Conservation (phyloP, 2,113 vertebrate genomes). For the Dipodomys merriami region DNA sequence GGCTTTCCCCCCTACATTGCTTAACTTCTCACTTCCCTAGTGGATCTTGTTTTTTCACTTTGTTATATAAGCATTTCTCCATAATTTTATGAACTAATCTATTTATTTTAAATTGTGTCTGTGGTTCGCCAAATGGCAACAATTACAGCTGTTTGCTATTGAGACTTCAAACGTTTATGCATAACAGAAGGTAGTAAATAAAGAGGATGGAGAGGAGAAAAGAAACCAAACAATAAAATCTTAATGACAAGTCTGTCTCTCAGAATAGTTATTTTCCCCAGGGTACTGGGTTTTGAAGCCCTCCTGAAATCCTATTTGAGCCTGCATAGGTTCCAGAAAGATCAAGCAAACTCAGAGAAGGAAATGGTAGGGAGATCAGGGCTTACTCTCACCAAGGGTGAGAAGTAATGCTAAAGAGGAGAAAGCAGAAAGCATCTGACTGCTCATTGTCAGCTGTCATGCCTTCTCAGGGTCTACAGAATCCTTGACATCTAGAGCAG, state of each 20-base stretch:
- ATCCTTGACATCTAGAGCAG: too few relatives aligned
- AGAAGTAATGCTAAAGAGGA: background rate
- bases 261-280: background rate
- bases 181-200: slow-evolving; percentile 63
- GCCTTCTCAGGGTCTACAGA: background rate
- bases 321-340: background rate
- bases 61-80: slow-evolving; percentile 11
- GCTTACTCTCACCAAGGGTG: too few relatives aligned
- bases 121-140: slow-evolving; percentile 19
- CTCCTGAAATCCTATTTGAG: background rate
- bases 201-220: slow-evolving; percentile 35
- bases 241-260: slow-evolving; percentile 53
- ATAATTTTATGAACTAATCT: slow-evolving; percentile 2
- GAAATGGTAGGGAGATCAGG: background rate
- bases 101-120: slow-evolving; percentile 7
- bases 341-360: too few relatives aligned
- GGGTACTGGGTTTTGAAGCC: background rate
- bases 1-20: background rate
- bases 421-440: background rate
- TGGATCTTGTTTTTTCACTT: background rate
- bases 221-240: slow-evolving; percentile 39
- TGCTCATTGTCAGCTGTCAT: background rate
- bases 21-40: slow-evolving; percentile 8
- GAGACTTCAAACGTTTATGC: slow-evolving; percentile 57
- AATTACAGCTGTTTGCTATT: slow-evolving; percentile 59